Percentiles rank a stretch among this genome's conserved stretches.
Evolutionary conservation across 2,113 vertebrate species (phyloP).

Genomic region (Chloroceryle aenea): DNA sequence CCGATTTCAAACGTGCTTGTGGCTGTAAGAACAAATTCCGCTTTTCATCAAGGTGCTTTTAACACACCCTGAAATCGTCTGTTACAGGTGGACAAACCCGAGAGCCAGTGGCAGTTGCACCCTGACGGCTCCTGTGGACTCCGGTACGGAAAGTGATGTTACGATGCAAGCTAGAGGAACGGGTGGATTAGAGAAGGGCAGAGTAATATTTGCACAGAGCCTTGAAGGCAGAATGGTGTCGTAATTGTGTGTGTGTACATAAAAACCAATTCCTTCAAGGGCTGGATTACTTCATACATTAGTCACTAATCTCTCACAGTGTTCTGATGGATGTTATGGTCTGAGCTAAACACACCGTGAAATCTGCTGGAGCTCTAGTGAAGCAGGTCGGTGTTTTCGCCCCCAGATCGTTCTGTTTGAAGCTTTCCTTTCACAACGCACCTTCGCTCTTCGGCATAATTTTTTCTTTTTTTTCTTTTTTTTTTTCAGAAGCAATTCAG

Average conservation of each 20-base stretch:
- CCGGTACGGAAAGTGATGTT: background rate
- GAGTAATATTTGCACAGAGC: constrained; percentile 18
- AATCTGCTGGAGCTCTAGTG: constrained; percentile 38
- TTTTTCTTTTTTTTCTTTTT: too few species aligned
- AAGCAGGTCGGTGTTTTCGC: background rate
- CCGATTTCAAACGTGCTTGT: background rate
- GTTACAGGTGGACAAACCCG: background rate
- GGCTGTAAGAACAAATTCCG: background rate
- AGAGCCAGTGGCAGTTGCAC: background rate
- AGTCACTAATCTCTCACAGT: constrained; percentile 62
- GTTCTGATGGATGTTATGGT: constrained; percentile 56
- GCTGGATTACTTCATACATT: constrained; percentile 65
- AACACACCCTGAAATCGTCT: background rate
- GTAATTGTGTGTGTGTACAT: constrained; percentile 37
- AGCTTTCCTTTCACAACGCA: background rate
- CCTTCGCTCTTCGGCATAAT: background rate
- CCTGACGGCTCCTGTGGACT: background rate
- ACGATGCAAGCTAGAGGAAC: background rate
- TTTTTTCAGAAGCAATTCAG: background rate
- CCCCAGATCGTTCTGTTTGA: background rate
- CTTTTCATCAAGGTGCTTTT: background rate
- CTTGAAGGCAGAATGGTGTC: constrained; percentile 33
- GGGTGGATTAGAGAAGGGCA: background rate
- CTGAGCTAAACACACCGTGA: constrained; percentile 49
- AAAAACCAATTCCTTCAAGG: constrained; percentile 64